phyloP scores from a whole-genome alignment of 2,113 vertebrate genomes.

The Cyprinus carpio region DNA sequence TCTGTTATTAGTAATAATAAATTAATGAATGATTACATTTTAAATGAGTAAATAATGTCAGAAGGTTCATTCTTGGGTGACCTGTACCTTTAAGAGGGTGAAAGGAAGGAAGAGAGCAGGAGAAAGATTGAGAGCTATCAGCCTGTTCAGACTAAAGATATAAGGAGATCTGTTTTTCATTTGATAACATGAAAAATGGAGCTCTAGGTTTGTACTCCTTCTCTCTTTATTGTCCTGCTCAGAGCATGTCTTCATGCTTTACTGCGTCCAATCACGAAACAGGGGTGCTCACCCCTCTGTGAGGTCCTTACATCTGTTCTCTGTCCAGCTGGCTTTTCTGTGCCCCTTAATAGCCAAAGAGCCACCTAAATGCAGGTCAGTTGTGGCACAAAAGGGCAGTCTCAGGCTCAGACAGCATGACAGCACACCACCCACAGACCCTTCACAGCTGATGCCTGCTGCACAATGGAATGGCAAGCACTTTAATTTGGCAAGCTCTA shows the following conservation, averaged over 20 bases:
- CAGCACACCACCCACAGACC: background rate
- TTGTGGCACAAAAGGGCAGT: background rate
- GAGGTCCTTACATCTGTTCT: background rate
- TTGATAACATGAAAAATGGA: conserved; percentile 3
- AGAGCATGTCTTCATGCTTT: background rate
- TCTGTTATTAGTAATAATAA: too few relatives aligned
- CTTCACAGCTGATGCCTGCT: background rate
- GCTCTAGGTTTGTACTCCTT: background rate
- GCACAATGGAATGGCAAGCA: too few relatives aligned
- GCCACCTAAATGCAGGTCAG: background rate
- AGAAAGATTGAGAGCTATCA: conserved; percentile 9
- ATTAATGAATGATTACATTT: too few relatives aligned
- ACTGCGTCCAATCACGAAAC: conserved; percentile 22
- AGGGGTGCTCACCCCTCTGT: background rate
- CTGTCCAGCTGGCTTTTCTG: conserved; percentile 15
- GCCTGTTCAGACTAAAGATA: background rate
- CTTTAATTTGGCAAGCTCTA: too few relatives aligned
- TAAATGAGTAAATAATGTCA: too few relatives aligned
- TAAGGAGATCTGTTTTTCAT: background rate
- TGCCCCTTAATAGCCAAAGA: background rate
- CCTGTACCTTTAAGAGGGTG: too few relatives aligned
- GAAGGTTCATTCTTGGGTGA: too few relatives aligned
- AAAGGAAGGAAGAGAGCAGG: background rate
- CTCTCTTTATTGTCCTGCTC: background rate
- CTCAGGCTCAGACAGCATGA: background rate